Conservation (phyloP, 2,797 vertebrate genomes). For the Ceryle rudis region DNA sequence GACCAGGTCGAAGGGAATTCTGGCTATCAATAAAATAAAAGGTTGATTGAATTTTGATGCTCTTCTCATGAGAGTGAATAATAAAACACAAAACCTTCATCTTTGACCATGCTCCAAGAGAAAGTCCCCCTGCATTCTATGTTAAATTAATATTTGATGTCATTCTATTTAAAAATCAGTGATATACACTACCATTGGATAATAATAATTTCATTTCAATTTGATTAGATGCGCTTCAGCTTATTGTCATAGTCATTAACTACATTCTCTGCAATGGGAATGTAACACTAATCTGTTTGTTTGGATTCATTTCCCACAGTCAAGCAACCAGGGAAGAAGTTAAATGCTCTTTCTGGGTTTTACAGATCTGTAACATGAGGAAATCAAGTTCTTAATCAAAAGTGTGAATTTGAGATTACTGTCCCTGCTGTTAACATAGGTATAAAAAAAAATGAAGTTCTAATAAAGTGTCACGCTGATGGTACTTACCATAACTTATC, state of each 20-base stretch:
- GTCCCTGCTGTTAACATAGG: neutral
- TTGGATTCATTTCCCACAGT: neutral
- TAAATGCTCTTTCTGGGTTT: neutral
- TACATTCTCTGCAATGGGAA: neutral
- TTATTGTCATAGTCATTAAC: slow-evolving; percentile 23
- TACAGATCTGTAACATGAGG: neutral
- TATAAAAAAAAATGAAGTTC: neutral
- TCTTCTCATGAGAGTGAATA: neutral
- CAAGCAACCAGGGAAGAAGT: neutral
- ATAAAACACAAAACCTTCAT: slow-evolving; percentile 41
- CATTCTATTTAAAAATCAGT: neutral
- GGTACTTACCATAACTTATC: slow-evolving; percentile 38
- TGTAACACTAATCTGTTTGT: slow-evolving; percentile 12
- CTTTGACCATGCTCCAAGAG: neutral
- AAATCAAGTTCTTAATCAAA: slow-evolving; percentile 47
- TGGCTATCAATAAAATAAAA: slow-evolving; percentile 34
- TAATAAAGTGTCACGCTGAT: neutral
- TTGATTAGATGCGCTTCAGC: slow-evolving; percentile 1
- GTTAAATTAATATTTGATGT: neutral
- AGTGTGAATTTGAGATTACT: slow-evolving; percentile 8
- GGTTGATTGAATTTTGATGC: neutral
- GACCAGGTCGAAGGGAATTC: slow-evolving; percentile 3
- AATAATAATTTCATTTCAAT: slow-evolving; percentile 7
- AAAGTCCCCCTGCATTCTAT: slow-evolving; percentile 5
- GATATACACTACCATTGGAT: neutral